Percentiles rank a stretch among this genome's conserved stretches.
These are phyloP conservation scores for Globia sparganii DNA, from an alignment of 2,888 invertebrate species.

Conservation along the genomic window DNA sequence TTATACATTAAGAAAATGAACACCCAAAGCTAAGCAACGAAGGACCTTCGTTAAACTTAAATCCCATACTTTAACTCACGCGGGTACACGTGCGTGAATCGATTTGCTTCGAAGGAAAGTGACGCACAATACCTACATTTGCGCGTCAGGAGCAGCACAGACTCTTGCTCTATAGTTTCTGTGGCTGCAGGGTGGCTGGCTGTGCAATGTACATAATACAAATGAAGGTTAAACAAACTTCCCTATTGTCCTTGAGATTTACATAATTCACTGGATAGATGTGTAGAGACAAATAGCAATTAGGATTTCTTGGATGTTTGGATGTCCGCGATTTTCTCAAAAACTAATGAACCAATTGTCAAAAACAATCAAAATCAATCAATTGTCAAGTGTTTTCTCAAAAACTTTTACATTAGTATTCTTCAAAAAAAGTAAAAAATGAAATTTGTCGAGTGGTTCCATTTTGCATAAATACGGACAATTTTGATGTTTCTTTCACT, in stretches of 20 bases:
- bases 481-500: too few relatives aligned
- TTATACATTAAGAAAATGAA: background rate
- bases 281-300: background rate
- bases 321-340: too few relatives aligned
- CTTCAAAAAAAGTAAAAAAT: too few relatives aligned
- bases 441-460: too few relatives aligned
- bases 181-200: background rate
- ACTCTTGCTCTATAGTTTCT: background rate
- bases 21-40: background rate
- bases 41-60: background rate
- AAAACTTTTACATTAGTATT: too few relatives aligned
- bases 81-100: background rate
- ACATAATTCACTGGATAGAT: background rate
- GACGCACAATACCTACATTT: too few relatives aligned
- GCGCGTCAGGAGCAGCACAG: too few relatives aligned
- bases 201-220: background rate
- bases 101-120: background rate
- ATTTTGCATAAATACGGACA: too few relatives aligned
- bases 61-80: too few relatives aligned
- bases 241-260: background rate
- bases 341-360: too few relatives aligned
- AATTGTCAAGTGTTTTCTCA: too few relatives aligned
- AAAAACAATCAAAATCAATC: too few relatives aligned
- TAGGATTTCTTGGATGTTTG: background rate
- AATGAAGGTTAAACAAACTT: background rate